Evolutionary conservation across 2,797 vertebrate species (phyloP), one percentile per base, ranked within the genome.

Genomic region (Chaenodraco wilsoni): DNA sequence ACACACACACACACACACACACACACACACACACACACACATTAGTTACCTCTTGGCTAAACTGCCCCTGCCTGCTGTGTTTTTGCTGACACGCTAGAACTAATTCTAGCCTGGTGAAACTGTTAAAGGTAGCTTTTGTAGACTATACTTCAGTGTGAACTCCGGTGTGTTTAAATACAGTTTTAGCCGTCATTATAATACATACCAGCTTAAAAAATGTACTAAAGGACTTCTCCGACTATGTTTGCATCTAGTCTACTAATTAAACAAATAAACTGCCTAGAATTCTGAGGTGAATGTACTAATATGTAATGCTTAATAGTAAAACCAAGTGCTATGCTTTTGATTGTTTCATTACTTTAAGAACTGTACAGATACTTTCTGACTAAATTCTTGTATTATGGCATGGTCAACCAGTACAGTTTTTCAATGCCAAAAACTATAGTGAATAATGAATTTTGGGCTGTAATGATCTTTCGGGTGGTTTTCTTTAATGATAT

Each of bases 81-180:
- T 90, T 66, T 69, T 89, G 84, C 86, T 91, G 86, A 88, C 84
- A 86, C 19, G 59, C 73, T 52, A 62, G 43, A 85, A 82, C 81
- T 85, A 86, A 87, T 78, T 87, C 73, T 69, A 70, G 80, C 75
- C 76, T 57, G 50, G 60, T 72, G 69, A 58, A 77, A 80, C 74
- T 73, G 73, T 72, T 76, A 72, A 83, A 79, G 61, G 64, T 65
- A 61, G 78, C 75, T 69, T 67, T 71, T 79, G 65, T 59, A 70
- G 64, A 67, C 71, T 50, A 23, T 21, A 40, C 41, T 72, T 72
- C 43, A 55, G 46, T 52, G 41, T 65, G 19, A 63, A 40, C 21
- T 55, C 21, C 45, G 49, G 21, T 64, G 52, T 12, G 33, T 56
- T 48, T 16, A 64, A 55, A 41, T 21, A 13, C 14, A 46, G n/a